These are phyloP conservation scores for Micronycteris hirsuta DNA, from an alignment of 2,113 vertebrate genomes.

Conservation along the genomic window DNA sequence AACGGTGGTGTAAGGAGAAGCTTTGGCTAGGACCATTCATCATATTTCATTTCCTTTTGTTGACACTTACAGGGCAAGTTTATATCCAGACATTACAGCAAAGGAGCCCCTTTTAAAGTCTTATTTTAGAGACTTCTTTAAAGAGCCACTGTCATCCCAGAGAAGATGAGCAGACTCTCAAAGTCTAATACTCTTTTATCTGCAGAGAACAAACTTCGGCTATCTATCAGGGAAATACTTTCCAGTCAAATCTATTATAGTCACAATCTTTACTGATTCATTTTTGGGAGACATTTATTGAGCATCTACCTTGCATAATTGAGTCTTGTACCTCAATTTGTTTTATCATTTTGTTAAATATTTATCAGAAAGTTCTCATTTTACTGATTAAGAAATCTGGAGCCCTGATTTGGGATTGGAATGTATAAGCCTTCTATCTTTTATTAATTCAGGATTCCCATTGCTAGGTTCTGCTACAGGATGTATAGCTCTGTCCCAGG, in stretches of 20 bases:
- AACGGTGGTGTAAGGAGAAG: background rate
- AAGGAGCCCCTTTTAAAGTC: background rate
- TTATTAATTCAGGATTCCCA: background rate
- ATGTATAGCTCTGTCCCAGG: background rate
- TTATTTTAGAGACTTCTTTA: background rate
- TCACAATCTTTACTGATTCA: background rate
- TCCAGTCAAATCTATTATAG: background rate
- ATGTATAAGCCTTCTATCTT: background rate
- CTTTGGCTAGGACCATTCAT: background rate
- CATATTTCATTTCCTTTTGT: background rate
- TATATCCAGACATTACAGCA: background rate
- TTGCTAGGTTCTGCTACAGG: background rate
- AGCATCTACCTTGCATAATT: background rate
- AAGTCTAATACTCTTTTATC: background rate
- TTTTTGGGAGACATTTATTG: background rate
- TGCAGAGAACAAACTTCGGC: background rate
- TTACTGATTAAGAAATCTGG: background rate
- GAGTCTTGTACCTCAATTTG: background rate
- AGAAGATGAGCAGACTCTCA: background rate
- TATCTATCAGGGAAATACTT: background rate
- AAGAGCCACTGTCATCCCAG: background rate
- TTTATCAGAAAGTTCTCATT: background rate
- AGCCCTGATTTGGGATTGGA: background rate
- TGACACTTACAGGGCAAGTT: background rate
- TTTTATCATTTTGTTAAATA: slow-evolving; percentile 13